Evolutionary conservation across 2,113 vertebrate species (phyloP), one percentile per base, ranked within the genome.

Genomic region (Puffinus mauretanicus): DNA sequence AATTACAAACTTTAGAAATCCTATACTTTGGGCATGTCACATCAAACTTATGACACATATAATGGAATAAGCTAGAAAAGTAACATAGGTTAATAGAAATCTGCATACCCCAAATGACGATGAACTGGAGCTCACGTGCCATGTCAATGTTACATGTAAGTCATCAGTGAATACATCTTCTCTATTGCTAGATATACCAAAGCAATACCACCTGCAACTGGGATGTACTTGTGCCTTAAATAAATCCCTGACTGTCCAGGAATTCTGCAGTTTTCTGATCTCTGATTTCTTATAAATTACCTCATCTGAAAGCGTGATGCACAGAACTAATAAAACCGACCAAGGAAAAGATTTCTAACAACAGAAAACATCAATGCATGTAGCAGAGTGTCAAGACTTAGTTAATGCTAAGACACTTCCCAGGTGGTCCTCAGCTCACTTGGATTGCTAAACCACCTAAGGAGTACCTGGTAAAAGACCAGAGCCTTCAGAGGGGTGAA

Each of bases 91-190:
- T 91, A 40, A 73, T 52, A 78, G 16, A 81, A 81, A 76, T 44
- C 52, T 86, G 10, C 29, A 19, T 64, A 32, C 7, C 7, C 6
- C 7, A 26, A 70, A 73, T 84, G 36, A 51, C 16, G 38, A 10
- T n/a, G 27, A 86, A 67, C 9, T 71, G 34, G 22, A 94, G 34
- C 20, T 89, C 72, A 54, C 1, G 2, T 82, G 40, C 21, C 1
- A 0, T 11, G 6, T 21, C 26, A 24, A 6, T 1, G 7, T 62
- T 70, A n/a, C 11, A 27, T 13, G 2, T 17, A 70, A 62, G 11
- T n/a, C 9, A 13, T 14, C 26, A 64, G 4, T 52, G 44, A 93
- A 54, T 58, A 38, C 8, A 47, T 46, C 11, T 60, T 66, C 47
- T 64, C n/a, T 76, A 19, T 40, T 40, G 26, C 44, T 25, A 65